Evolutionary conservation across 2,113 vertebrate genomes (phyloP).

Genomic region (Tyrannus savana): DNA sequence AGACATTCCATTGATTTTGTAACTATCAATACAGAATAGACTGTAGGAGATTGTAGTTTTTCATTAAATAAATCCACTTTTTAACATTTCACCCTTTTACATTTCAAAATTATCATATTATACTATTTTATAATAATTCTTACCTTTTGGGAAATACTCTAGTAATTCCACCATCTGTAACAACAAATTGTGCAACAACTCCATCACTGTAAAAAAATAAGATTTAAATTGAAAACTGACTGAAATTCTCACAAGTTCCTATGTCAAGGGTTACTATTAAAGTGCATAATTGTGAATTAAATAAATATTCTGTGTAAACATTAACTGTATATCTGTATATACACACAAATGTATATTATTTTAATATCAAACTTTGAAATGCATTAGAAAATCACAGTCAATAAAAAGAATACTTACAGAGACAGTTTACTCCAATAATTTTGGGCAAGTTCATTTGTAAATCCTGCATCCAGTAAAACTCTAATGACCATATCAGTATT

Average conservation of each 20-base stretch:
- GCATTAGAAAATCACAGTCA: not conserved
- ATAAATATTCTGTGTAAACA: not conserved
- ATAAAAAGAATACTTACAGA: slow-evolving; percentile 80
- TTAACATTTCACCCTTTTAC: not conserved
- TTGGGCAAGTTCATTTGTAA: slow-evolving; percentile 89
- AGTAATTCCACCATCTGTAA: slow-evolving; percentile 96
- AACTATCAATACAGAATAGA: not conserved
- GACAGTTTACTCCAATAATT: slow-evolving; percentile 87
- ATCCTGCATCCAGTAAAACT: slow-evolving; percentile 91
- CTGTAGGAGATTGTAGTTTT: not conserved
- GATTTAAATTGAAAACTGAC: not conserved
- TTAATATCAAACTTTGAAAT: not conserved
- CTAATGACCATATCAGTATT: slow-evolving; percentile 88
- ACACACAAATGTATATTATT: not conserved
- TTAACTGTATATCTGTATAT: not conserved
- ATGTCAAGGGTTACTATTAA: not conserved
- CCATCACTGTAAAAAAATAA: slow-evolving; percentile 80
- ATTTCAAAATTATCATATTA: not conserved
- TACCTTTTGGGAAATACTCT: slow-evolving; percentile 96
- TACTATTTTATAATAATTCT: not conserved
- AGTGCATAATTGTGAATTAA: not conserved
- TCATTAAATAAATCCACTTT: not conserved
- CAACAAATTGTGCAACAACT: slow-evolving; percentile 90
- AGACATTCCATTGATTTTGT: not conserved
- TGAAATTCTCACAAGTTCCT: not conserved